These are phyloP conservation scores for Propithecus perrieri DNA, from an alignment of 2,797 vertebrate genomes.

Conservation along the genomic window DNA sequence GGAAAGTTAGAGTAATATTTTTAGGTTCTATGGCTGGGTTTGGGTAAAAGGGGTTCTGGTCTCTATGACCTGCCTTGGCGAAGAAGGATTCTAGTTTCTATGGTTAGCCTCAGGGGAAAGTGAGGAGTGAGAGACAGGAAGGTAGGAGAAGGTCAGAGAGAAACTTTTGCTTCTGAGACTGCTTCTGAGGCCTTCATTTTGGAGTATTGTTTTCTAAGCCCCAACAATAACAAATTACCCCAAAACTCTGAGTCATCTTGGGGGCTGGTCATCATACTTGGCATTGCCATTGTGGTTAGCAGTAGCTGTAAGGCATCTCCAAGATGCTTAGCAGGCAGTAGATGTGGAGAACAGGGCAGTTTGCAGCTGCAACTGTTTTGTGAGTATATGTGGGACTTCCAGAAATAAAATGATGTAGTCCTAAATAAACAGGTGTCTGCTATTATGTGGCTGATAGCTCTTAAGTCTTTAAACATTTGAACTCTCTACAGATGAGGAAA, in stretches of 20 bases:
- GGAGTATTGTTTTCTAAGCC: neutral
- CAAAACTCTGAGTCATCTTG: neutral
- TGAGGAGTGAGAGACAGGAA: neutral
- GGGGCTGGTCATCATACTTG: neutral
- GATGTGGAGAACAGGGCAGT: neutral
- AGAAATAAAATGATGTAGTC: neutral
- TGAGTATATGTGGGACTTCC: neutral
- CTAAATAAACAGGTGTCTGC: neutral
- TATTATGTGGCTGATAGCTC: neutral
- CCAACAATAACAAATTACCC: neutral
- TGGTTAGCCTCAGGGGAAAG: neutral
- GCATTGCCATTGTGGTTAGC: neutral
- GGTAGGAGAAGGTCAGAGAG: neutral
- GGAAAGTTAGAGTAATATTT: neutral
- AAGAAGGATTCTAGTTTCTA: neutral
- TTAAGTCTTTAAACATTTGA: slow-evolving; percentile 20
- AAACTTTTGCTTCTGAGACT: neutral
- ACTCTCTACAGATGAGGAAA: neutral
- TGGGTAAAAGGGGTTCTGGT: neutral
- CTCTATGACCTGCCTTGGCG: neutral
- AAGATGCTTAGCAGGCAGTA: neutral
- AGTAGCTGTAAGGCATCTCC: neutral
- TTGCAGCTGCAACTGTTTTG: neutral
- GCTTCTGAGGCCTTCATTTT: neutral
- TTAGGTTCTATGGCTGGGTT: neutral